phyloP scores from a whole-genome alignment of 2,113 vertebrate genomes.

The Arenaria interpres region DNA sequence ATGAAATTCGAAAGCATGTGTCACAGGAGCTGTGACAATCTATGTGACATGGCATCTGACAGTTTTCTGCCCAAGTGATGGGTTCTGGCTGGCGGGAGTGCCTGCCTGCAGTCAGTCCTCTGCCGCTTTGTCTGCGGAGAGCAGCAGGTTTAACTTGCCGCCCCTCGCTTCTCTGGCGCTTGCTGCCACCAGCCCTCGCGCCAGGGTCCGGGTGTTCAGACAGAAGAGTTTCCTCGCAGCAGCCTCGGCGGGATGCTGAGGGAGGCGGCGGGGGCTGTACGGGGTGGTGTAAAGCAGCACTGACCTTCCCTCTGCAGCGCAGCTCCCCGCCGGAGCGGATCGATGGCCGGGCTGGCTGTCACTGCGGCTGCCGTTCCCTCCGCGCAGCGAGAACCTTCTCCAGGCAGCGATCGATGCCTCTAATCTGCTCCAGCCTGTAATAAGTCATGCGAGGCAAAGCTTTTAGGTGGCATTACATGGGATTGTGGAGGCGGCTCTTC shows the following conservation, averaged over 20 bases:
- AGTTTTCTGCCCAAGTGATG: background rate
- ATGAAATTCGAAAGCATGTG: background rate
- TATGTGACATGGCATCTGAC: slow-evolving; percentile 12
- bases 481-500: slow-evolving; percentile 62
- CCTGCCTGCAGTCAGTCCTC: background rate
- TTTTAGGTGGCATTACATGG: slow-evolving; percentile 84
- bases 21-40: slow-evolving; percentile 13
- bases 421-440: slow-evolving; percentile 92
- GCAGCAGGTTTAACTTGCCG: background rate
- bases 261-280: slow-evolving; percentile 47
- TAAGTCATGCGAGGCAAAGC: slow-evolving; percentile 88
- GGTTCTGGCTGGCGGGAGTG: background rate
- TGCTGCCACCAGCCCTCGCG: background rate
- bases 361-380: slow-evolving; percentile 72
- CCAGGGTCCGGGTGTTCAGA: background rate
- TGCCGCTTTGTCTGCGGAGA: background rate
- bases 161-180: background rate
- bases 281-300: slow-evolving; percentile 76
- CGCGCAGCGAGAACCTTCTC: slow-evolving; percentile 82
- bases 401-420: slow-evolving; percentile 90
- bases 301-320: slow-evolving; percentile 82
- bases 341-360: slow-evolving; percentile 80
- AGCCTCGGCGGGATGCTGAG: background rate
- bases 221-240: background rate
- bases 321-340: slow-evolving; percentile 77